Evolutionary conservation across 2,797 vertebrate species (phyloP).

Genomic region (Heliangelus exortis): DNA sequence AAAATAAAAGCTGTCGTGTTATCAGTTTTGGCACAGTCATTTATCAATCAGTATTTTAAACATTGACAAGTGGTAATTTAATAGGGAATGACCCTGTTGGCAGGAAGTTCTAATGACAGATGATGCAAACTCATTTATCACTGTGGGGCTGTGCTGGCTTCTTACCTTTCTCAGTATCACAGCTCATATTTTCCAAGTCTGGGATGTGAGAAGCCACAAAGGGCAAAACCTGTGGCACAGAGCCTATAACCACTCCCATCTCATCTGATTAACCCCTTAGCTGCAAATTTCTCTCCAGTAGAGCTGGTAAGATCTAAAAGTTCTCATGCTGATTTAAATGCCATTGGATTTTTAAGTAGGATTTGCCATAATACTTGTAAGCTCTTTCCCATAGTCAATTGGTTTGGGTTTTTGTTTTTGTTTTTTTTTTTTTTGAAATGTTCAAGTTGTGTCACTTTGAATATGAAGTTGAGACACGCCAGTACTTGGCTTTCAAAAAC

Average conservation of each 20-base stretch:
- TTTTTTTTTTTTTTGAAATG: neutral
- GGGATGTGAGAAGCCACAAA: conserved; percentile 81
- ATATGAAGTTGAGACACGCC: neutral
- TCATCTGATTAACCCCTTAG: conserved; percentile 72
- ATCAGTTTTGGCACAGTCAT: conserved; percentile 91
- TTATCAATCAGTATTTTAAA: conserved; percentile 97
- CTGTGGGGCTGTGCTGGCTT: conserved; percentile 79
- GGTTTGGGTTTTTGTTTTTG: too few species aligned
- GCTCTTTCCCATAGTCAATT: neutral
- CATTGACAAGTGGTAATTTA: conserved; percentile 99
- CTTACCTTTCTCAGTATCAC: conserved; percentile 81
- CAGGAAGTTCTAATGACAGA: conserved; percentile 95
- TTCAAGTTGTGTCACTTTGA: neutral
- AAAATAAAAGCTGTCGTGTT: conserved; percentile 86
- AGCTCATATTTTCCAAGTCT: conserved; percentile 81
- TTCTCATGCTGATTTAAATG: neutral
- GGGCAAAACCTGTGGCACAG: conserved; percentile 75
- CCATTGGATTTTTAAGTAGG: neutral
- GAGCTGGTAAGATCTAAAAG: neutral
- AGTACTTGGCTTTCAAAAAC: conserved; percentile 37
- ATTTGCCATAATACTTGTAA: neutral
- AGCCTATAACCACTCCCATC: conserved; percentile 76
- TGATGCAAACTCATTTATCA: conserved; percentile 99
- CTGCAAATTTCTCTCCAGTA: neutral
- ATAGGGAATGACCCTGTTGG: conserved; percentile 95